Conservation (phyloP, 2,888 invertebrate genomes). For the Galerucella pusilla region DNA sequence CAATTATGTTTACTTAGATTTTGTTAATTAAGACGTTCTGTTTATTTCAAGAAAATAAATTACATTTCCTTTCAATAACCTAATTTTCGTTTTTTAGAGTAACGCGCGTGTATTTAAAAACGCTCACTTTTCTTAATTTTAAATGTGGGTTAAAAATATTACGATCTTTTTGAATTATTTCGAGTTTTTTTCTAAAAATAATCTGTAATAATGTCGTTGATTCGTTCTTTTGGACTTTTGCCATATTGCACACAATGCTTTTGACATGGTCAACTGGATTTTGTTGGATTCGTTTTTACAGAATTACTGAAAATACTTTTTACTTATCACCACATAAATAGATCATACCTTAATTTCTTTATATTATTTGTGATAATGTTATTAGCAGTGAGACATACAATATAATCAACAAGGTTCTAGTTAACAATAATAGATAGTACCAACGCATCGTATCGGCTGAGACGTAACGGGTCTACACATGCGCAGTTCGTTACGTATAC, state of each 20-base stretch:
- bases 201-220: not conserved
- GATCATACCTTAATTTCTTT: no score
- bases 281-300: not conserved
- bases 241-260: constrained; percentile 1
- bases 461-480: no score
- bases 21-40: not conserved
- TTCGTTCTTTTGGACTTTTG: constrained; percentile 5
- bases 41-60: not conserved
- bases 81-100: not conserved
- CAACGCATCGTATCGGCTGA: no score
- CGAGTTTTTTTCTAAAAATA: constrained; percentile 1
- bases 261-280: not conserved
- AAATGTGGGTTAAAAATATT: not conserved
- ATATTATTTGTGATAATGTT: no score
- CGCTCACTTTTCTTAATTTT: not conserved
- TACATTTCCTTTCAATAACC: not conserved
- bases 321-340: not conserved
- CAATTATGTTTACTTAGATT: not conserved
- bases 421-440: no score
- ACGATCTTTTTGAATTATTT: not conserved
- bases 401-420: no score
- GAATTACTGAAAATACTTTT: not conserved
- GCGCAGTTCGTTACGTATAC: no score
- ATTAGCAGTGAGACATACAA: no score
- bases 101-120: not conserved